Evolutionary conservation across 2,113 vertebrate species (phyloP), one percentile per base, ranked within the genome.

Genomic region (Cinclus mexicanus): DNA sequence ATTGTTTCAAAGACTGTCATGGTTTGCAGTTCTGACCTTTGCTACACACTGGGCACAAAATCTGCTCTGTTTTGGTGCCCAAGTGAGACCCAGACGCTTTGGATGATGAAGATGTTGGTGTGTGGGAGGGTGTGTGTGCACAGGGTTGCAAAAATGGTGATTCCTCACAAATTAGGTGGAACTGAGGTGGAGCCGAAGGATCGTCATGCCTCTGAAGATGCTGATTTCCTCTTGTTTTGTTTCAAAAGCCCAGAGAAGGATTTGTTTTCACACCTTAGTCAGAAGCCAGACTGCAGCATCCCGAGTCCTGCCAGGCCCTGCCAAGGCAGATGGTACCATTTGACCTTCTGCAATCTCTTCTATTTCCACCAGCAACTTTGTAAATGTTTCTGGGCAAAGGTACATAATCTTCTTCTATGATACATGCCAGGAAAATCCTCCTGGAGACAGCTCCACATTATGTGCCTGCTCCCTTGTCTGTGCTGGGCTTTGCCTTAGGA

Each of bases 401-500:
- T 25, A 82, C 18, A 55, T 23, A 37, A 71, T 39, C 53, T 59
- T 57, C 11, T 35, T 22, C 60, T 18, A 13, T 13, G 31, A 68
- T 25, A 46, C 44, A 33, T 80, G 39, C 24, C 71, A 89, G 76
- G 63, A 79, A 64, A 83, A 91, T 46, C 67, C 63, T 59, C n/a
- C 63, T 12, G 14, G 41, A 86, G 67, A 33, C 18, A 50, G 59
- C 24, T n/a, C 37, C 44, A 33, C 7, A 2, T n/a, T 21, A 29
- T 0, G 1, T 52, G 55, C 41, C 72, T 72, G 41, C 49, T 50
- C 52, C 35, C 33, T 37, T 42, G 28, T 15, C 29, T 0, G 0
- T 21, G 35, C 64, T 50, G n/a, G n/a, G 28, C 67, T 86, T 61
- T 89, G 81, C 49, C 26, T 29, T 26, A 24, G 33, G 18, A 49